Evolutionary conservation across 2,797 vertebrate species (phyloP).

Genomic region (Pelochelys cantorii): DNA sequence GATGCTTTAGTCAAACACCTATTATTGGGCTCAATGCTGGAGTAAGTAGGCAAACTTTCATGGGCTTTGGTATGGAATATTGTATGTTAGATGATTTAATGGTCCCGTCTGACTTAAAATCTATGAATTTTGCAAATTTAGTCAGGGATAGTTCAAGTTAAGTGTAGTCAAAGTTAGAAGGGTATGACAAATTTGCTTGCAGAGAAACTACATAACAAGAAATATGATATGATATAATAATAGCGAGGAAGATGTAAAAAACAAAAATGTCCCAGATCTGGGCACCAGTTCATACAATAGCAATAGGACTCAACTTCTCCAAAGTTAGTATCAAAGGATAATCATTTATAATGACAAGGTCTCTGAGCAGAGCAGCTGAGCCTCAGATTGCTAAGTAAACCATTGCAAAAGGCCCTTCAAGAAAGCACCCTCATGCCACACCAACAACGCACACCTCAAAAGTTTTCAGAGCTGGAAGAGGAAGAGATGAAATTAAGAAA

Average conservation of each 20-base stretch:
- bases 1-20: neutral
- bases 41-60: neutral
- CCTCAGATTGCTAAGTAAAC: conserved; percentile 72
- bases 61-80: neutral
- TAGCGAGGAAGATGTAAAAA: neutral
- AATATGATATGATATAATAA: neutral
- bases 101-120: neutral
- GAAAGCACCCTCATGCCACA: conserved; percentile 50
- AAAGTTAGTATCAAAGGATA: conserved; percentile 59
- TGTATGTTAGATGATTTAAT: neutral
- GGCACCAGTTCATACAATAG: conserved; percentile 7
- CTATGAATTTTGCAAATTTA: neutral
- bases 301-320: conserved; percentile 31
- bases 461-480: conserved; percentile 66
- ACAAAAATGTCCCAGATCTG: neutral
- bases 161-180: neutral
- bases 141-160: neutral
- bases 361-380: conserved; percentile 57
- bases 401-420: conserved; percentile 61
- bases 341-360: conserved; percentile 36
- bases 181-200: neutral
- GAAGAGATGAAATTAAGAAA: conserved; percentile 64
- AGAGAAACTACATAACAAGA: neutral
- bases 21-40: neutral
- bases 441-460: conserved; percentile 66